Base-by-base conservation (phyloP, 2,113 vertebrate species). In the Oriolus oriolus region DNA sequence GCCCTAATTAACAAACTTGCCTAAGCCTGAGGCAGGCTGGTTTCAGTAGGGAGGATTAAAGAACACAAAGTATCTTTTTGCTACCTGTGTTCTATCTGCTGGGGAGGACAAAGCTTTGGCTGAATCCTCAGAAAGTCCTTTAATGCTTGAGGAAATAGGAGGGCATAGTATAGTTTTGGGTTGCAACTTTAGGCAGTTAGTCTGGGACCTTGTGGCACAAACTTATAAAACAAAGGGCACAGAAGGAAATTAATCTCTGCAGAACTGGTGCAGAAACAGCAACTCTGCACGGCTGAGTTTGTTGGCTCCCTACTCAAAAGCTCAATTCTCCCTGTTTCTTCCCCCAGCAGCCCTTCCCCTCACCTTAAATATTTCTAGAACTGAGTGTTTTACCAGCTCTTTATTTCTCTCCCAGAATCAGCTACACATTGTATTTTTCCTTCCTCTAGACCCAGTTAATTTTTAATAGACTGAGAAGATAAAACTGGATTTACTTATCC, bases 11-110 rank as follows among this genome's bases (percentile, higher is more conserved):
- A 27, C 23, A 14, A 50, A 22, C 18, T 4, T 19, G 3, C 10
- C n/a, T 49, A 15, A 81, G 60, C 54, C 59, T 16, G 22, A 45
- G 11, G 9, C 18, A 6, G 17, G 41, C 85, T 30, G 41, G 23
- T 84, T 84, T 65, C 61, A 8, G 17, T 6, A 18, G 16, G 24
- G 24, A 61, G 26, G 16, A 11, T 3, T 16, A 21, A 89, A 28
- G 33, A 85, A 26, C 9, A 26, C 9, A 18, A 49, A 52, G 28
- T 7, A 14, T 7, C 4, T 45, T 65, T 66, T 28, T 53, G 54
- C 31, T 70, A 1, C 16, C 6, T 4, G 0, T n/a, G 13, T 30
- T n/a, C 37, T 44, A 0, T 21, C 45, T 26, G 5, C 7, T 6
- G 50, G 15, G 31, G 30, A 69, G 41, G 39, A n/a, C 17, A 33